phyloP scores from a whole-genome alignment of 2,113 vertebrate genomes.

The Chloropsis cyanopogon region DNA sequence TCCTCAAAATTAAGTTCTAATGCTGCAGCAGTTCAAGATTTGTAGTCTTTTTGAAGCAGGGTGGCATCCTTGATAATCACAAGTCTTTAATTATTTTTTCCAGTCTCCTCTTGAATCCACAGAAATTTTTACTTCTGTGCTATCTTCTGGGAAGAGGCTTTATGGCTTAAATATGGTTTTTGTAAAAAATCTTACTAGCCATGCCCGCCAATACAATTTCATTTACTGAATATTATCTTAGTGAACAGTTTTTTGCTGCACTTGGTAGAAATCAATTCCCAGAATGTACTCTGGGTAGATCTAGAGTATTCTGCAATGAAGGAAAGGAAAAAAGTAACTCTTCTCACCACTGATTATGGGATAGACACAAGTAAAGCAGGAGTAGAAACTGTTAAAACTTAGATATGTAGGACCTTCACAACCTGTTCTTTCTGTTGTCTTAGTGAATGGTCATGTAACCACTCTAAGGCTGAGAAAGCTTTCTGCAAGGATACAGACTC shows the following conservation, averaged over 20 bases:
- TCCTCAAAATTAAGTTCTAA: neutral
- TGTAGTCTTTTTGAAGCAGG: rapidly evolving
- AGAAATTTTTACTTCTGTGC: neutral
- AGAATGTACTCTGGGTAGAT: neutral
- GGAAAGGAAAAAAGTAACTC: neutral
- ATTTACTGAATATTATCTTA: neutral
- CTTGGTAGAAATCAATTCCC: neutral
- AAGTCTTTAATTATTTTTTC: neutral
- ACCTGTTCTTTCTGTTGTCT: neutral
- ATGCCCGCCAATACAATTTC: neutral
- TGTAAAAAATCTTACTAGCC: neutral
- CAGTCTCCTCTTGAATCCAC: neutral
- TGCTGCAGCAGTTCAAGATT: neutral
- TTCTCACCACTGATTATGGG: neutral
- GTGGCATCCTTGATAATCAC: neutral
- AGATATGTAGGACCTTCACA: neutral
- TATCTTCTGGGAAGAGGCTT: neutral
- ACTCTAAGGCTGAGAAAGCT: neutral
- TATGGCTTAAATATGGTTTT: neutral
- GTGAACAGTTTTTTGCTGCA: neutral
- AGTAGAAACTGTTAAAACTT: neutral
- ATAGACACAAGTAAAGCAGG: neutral
- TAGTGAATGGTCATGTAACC: neutral
- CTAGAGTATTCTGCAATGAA: neutral
- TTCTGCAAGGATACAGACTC: neutral